A percentile compares a stretch with the other conserved stretches of the same genome.
Evolutionary conservation across 2,113 vertebrate species (phyloP).

Genomic region (Pseudonaja textilis): DNA sequence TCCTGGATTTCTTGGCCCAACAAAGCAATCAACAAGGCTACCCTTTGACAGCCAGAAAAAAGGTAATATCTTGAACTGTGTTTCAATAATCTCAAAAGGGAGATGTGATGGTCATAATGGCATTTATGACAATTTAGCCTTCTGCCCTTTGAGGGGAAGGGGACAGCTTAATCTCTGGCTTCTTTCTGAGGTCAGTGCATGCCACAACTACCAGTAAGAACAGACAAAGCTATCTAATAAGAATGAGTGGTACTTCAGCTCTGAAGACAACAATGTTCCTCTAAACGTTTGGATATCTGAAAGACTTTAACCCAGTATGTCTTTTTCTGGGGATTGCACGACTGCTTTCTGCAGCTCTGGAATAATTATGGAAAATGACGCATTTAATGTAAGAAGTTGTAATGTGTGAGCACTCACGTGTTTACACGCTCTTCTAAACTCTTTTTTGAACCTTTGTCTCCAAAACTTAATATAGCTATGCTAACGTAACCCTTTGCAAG

Average conservation of each 20-base stretch:
- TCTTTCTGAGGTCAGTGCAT: neutral
- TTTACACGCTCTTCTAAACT: neutral
- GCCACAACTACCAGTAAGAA: neutral
- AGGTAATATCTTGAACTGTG: neutral
- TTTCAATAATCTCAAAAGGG: neutral
- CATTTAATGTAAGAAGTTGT: neutral
- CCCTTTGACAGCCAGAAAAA: neutral
- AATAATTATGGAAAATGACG: neutral
- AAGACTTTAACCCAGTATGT: neutral
- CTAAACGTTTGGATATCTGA: neutral
- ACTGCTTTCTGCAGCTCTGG: neutral
- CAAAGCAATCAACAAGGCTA: neutral
- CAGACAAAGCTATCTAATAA: neutral
- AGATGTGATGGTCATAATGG: neutral
- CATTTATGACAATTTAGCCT: neutral
- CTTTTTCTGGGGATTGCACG: neutral
- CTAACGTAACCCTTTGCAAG: neutral
- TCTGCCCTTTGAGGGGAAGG: neutral
- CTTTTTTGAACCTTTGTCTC: neutral
- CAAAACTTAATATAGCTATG: neutral
- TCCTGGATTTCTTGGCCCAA: neutral
- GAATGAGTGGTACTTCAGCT: neutral
- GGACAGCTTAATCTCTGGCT: neutral
- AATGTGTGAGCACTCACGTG: neutral
- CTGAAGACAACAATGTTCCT: neutral